phyloP scores from a whole-genome alignment of 2,797 vertebrate genomes.

The Lepidocolaptes lacrymiger region DNA sequence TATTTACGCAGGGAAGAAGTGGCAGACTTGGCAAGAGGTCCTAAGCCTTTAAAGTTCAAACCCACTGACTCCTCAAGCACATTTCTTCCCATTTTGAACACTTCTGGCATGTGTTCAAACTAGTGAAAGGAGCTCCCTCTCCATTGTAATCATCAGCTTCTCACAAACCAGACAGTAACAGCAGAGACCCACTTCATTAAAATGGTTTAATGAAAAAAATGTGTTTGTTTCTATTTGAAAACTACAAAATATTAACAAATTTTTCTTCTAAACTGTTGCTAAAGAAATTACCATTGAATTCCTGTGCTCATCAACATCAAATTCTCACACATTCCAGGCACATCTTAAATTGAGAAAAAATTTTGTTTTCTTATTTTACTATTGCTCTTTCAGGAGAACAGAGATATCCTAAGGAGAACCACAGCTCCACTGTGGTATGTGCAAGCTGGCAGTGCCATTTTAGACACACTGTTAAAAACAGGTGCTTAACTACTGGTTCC shows the following conservation, averaged over 20 bases:
- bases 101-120: not conserved
- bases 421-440: not conserved
- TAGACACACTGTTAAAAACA: not conserved
- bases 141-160: not conserved
- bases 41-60: conserved; percentile 1
- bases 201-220: not conserved
- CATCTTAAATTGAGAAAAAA: not conserved
- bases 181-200: not conserved
- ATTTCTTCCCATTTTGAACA: not conserved
- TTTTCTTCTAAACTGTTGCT: not conserved
- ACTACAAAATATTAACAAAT: not conserved
- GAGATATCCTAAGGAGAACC: not conserved
- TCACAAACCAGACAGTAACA: not conserved
- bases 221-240: not conserved
- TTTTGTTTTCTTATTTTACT: not conserved
- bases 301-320: not conserved
- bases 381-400: not conserved
- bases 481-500: not conserved
- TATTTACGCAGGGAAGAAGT: not conserved
- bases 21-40: conserved; percentile 48
- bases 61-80: conserved; percentile 12
- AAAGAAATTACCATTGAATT: not conserved
- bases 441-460: not conserved
- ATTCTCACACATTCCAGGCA: not conserved
- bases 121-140: not conserved